Evolutionary conservation across 2,888 invertebrate species (phyloP), one percentile per base, ranked within the genome.

Genomic region (Taphrorychus bicolor): DNA sequence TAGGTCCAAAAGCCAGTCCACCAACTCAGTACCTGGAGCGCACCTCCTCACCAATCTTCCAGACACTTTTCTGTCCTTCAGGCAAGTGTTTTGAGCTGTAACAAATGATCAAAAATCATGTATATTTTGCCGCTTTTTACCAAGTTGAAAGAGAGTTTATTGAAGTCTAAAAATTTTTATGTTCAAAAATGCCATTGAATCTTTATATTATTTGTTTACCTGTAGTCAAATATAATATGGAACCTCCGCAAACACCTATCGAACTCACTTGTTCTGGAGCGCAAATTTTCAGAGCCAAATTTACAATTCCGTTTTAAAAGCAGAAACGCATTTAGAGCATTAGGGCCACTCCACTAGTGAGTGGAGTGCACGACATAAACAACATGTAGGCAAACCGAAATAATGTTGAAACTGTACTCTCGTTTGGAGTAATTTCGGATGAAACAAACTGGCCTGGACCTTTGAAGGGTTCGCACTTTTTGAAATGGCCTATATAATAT

Each of bases 11-110:
- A 93, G 80, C 93, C 93, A 94, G 80, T 93, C 92, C 51, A 92
- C 91, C 82, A 93, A 86, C 80, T 93, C 93, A 0, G 89, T 89
- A 66, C 93, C 93, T 7, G 92, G 89, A 77, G 92, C 90, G 78
- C 89, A 89, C 76, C 88, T 85, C 71, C 89, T 84, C 75, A 89
- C 89, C 71, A 88, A 79, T 76, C 86, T 83, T 77, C 88, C 84
- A 71, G 87, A 86, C 65, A 89, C 85, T 76, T 86, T 86, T 73
- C 84, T 82, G 72, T 79, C 83, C 75, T 79, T 83, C 71, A 83
- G 72, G 71, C 82, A 82, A 11, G 82, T 69, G 83, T 85, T 76
- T 85, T 89, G 75, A 83, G 85, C 88, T 91, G 78, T 11, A 32
- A 32, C 7, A n/a, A n/a, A n/a, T n/a, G n/a, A n/a, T n/a, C n/a